Base-by-base conservation (phyloP, 2,113 vertebrate species). In the Emydura subglobosa region DNA sequence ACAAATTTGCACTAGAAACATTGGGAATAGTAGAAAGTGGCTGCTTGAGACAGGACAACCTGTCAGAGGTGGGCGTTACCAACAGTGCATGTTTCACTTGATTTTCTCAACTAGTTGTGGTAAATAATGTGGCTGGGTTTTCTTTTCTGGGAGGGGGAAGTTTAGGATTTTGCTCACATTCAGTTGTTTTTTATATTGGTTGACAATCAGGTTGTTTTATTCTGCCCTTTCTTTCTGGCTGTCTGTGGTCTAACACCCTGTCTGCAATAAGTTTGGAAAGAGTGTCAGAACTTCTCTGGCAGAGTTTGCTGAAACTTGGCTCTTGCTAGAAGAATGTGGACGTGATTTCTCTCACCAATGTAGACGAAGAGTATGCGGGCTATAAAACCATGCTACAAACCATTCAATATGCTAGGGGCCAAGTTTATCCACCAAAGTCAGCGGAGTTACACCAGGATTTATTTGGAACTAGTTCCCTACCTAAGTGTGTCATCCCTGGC, bases 181-280 rank as follows among this genome's bases (percentile, higher is more conserved):
- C 42, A 61, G 78, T 90, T 90, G 42, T 86, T 51, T 96, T 89
- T 96, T 89, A 88, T 88, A 68, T 91, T 88, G 91, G 65, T 89
- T 2, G 95, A 94, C 90, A 97, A 88, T 96, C 85, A 81, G 82
- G 80, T 91, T 93, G 88, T 86, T 95, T 95, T 91, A 72, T 89
- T 95, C 84, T 90, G 16, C 8, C 25, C 74, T 82, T 93, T 89
- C 9, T 93, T 95, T 81, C 59, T 57, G 79, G 80, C 49, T 55
- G 61, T 0, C 0, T 34, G 12, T 83, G 82, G 78, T 93, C 44
- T 82, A 78, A 91, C 25, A 19, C 17, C 44, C 93, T n/a, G 34
- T 44, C 85, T 91, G 72, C 61, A 84, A 65, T 39, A 47, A 88
- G 81, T 44, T 91, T 85, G 72, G 86, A 84, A 57, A 61, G 87